Evolutionary conservation across 2,113 vertebrate genomes (phyloP), one percentile per base, ranked within the genome.

Genomic region (Blennius ocellaris): DNA sequence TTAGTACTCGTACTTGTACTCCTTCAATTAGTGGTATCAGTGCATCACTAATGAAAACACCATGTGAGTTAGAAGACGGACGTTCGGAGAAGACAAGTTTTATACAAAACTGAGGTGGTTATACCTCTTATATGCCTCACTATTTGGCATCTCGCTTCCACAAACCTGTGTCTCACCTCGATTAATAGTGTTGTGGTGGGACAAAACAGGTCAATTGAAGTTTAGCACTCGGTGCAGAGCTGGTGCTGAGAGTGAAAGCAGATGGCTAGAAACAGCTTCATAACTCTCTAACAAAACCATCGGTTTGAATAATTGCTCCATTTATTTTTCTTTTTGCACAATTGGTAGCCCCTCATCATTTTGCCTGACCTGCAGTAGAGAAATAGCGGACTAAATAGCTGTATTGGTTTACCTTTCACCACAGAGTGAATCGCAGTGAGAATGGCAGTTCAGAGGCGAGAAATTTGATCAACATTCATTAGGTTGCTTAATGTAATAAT

Each of bases 331-430:
- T 1, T 11, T 50, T 58, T 17, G 11, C 6, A 14, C 11, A 49
- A 43, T 50, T 37, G 2, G 12, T 3, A 8, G 43, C 41, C 51
- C 45, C 8, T 53, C 12, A 16, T 55, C 1, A 70, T 57, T 60
- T 45, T 38, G 11, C 41, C 41, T 36, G 11, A 44, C 40, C 45
- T 62, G 11, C 36, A n/a, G 38, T 30, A 36, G 17, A 57, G 14
- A 51, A 51, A 50, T 56, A 17, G 15, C 36, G 10, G 9, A 1
- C 68, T 56, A 64, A 56, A 16, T 73, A 73, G 77, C 44, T 77
- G 50, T 6, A 47, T 73, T 69, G 58, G 1, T 60, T 49, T 58
- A 63, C 14, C 8, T 71, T 52, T 57, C 37, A 48, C 10, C 11
- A 44, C 73, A 58, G 6, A 39, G 41, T n/a, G n/a, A n/a, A n/a